phyloP scores from a whole-genome alignment of 2,113 vertebrate genomes.

The Eudyptes chrysolophus region DNA sequence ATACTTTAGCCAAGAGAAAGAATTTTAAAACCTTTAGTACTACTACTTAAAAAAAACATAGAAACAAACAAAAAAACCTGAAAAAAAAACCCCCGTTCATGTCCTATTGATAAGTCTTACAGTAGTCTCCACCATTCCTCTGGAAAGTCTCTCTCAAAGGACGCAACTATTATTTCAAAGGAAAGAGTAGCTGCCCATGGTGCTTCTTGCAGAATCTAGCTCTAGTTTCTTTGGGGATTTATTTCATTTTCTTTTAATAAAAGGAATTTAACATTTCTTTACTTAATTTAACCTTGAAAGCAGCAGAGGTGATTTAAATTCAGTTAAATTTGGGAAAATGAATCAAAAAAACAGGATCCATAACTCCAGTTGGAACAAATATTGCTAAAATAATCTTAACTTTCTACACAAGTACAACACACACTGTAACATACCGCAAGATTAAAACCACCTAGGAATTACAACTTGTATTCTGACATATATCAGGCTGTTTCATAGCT shows the following conservation, averaged over 20 bases:
- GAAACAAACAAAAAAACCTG: background rate
- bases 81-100: background rate
- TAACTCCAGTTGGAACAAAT: background rate
- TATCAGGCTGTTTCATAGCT: background rate
- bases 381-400: background rate
- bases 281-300: background rate
- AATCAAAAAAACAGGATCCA: background rate
- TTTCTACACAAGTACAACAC: background rate
- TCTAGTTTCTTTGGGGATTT: background rate
- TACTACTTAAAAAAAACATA: background rate
- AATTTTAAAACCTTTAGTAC: background rate
- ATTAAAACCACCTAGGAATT: background rate
- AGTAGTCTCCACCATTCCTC: background rate
- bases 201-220: background rate
- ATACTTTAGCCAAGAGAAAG: background rate
- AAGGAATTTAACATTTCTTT: background rate
- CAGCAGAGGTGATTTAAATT: background rate
- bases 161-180: background rate
- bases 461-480: background rate
- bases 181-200: background rate
- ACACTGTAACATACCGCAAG: background rate
- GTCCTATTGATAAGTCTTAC: background rate
- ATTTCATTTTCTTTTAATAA: background rate
- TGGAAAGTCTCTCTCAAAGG: background rate
- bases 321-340: background rate